These are phyloP conservation scores for Mythimna loreyi DNA, from an alignment of 2,888 invertebrate genomes.

Conservation along the genomic window DNA sequence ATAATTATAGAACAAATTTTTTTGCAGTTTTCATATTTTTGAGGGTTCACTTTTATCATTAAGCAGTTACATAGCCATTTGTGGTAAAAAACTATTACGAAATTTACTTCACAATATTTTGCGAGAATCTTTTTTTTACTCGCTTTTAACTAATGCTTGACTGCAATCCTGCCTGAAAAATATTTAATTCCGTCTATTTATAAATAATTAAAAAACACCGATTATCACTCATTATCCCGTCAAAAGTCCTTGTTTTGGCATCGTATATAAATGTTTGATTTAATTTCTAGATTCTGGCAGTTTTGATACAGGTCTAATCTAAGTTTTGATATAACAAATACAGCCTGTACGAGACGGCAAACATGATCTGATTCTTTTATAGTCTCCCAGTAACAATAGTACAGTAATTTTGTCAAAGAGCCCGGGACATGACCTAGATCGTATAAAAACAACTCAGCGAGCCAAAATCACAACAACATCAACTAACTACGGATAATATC, in stretches of 20 bases:
- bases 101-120: not conserved
- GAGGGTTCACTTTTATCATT: not conserved
- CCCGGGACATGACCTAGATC: slow-evolving; percentile 39
- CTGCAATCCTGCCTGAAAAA: too few species aligned
- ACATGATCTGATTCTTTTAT: slow-evolving; percentile 5
- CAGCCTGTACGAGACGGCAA: not conserved
- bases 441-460: slow-evolving; percentile 37
- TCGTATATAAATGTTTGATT: not conserved
- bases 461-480: slow-evolving; percentile 46
- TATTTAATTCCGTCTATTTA: too few species aligned
- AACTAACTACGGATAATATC: slow-evolving; percentile 51
- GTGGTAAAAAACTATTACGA: not conserved
- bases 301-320: not conserved
- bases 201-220: not conserved
- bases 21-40: too few species aligned
- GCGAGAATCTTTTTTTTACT: too few species aligned
- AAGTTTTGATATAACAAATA: not conserved
- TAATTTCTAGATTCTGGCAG: not conserved
- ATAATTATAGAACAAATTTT: too few species aligned
- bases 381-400: not conserved
- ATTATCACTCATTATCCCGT: not conserved
- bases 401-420: slow-evolving; percentile 12
- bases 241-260: not conserved
- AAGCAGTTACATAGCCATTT: not conserved
- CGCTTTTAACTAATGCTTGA: too few species aligned